phyloP scores from a whole-genome alignment of 1,140 invertebrate species.

The Eciton burchellii region DNA sequence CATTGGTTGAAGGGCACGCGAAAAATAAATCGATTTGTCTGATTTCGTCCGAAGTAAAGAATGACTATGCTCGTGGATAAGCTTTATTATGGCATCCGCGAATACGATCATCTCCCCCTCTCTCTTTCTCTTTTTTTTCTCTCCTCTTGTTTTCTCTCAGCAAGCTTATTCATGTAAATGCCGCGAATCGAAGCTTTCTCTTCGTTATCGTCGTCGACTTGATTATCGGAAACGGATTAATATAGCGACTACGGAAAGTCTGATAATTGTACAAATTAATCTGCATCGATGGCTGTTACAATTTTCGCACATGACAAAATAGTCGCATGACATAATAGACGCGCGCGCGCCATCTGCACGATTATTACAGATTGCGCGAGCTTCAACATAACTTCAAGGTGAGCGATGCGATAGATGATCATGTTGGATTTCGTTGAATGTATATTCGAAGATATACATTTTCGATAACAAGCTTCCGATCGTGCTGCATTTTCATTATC shows the following conservation, averaged over 20 bases:
- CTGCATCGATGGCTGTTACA: slow-evolving; percentile 67
- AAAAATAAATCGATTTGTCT: slow-evolving; percentile 63
- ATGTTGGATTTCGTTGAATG: slow-evolving; percentile 52
- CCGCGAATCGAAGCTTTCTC: background rate
- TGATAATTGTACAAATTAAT: slow-evolving; percentile 67
- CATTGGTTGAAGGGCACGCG: slow-evolving; percentile 12
- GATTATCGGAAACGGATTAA: background rate
- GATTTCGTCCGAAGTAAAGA: slow-evolving; percentile 62
- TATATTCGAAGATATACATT: too few species aligned
- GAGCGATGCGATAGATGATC: slow-evolving; percentile 18
- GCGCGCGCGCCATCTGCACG: slow-evolving; percentile 9
- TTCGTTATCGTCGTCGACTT: background rate
- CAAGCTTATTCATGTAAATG: background rate
- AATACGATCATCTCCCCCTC: too few species aligned
- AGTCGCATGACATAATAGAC: too few species aligned
- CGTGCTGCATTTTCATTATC: too few species aligned
- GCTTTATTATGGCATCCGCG: slow-evolving; percentile 62
- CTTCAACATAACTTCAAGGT: slow-evolving; percentile 10
- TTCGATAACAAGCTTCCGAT: slow-evolving; percentile 66
- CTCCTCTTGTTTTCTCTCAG: background rate
- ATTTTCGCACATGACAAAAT: slow-evolving; percentile 28
- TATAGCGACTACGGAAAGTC: background rate
- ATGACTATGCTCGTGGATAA: too few species aligned
- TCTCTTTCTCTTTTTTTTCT: background rate
- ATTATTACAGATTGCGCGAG: slow-evolving; percentile 16